These are phyloP conservation scores for Luperina nickerlii DNA, from an alignment of 2,888 invertebrate genomes.

Conservation along the genomic window DNA sequence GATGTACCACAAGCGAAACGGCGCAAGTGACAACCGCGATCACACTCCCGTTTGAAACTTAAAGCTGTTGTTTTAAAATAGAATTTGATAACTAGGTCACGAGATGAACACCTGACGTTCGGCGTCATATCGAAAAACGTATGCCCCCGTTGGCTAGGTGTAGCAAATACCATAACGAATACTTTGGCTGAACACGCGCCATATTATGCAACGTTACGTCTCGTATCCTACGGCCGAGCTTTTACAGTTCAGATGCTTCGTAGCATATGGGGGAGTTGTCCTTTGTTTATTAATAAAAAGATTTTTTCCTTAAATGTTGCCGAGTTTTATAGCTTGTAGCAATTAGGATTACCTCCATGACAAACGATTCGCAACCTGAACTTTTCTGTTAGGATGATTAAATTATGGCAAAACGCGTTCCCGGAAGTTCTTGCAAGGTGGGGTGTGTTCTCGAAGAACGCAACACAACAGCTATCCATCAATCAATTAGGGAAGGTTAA, in stretches of 20 bases:
- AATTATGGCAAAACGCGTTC: slow-evolving; percentile 32
- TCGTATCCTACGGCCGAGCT: slow-evolving; percentile 83
- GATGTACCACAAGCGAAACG: slow-evolving; percentile 71
- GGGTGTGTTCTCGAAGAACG: slow-evolving; percentile 35
- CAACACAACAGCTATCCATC: slow-evolving; percentile 71
- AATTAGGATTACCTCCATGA: not conserved
- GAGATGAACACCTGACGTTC: slow-evolving; percentile 90
- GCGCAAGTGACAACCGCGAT: slow-evolving; percentile 69
- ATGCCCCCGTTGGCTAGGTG: slow-evolving; percentile 89
- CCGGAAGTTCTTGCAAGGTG: slow-evolving; percentile 7
- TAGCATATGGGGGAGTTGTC: slow-evolving; percentile 45
- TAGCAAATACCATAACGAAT: slow-evolving; percentile 90
- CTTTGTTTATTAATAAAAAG: slow-evolving; percentile 28
- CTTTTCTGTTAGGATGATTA: slow-evolving; percentile 45
- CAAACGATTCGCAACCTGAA: not conserved
- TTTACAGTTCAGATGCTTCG: slow-evolving; percentile 74
- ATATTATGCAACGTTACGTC: slow-evolving; percentile 89
- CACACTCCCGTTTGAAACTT: slow-evolving; percentile 74
- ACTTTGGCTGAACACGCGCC: slow-evolving; percentile 89
- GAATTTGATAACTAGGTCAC: slow-evolving; percentile 72
- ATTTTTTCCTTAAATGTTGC: not conserved
- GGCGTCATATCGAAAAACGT: slow-evolving; percentile 89
- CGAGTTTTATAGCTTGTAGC: not conserved
- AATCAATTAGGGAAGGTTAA: slow-evolving; percentile 73
- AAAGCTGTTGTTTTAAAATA: slow-evolving; percentile 73